Conservation (phyloP, 1,140 invertebrate species). For the Trichonephila inaurata region DNA sequence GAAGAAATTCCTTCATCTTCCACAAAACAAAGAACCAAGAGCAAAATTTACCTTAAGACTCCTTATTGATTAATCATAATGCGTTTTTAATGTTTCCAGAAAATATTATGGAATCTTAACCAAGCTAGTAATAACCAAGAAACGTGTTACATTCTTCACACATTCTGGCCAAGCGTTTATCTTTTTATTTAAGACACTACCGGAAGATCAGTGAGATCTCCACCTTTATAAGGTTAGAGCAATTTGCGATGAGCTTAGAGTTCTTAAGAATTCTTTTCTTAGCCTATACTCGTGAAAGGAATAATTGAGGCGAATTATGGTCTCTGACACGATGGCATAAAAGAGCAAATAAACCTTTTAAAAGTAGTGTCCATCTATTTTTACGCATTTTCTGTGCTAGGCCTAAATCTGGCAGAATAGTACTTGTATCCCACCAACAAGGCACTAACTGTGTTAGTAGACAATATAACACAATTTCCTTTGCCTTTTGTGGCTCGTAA, state of each 20-base stretch:
- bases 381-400: not conserved
- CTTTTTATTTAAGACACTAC: not conserved
- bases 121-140: not conserved
- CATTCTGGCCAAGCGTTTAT: not conserved
- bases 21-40: not conserved
- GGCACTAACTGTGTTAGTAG: not conserved
- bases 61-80: constrained; percentile 27
- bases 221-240: constrained; percentile 8
- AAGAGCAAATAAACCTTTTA: constrained; percentile 15
- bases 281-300: not conserved
- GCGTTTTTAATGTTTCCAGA: constrained; percentile 38
- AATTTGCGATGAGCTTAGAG: not conserved
- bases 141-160: not conserved
- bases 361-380: not conserved
- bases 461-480: not conserved
- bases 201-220: not conserved
- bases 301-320: not conserved
- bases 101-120: not conserved
- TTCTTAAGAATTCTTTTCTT: not conserved
- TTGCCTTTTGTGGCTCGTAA: constrained; percentile 13
- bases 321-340: not conserved
- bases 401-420: not conserved
- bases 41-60: not conserved
- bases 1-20: not conserved
- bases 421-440: not conserved